phyloP scores from a whole-genome alignment of 2,888 invertebrate species.

The Anaspis maculata region DNA sequence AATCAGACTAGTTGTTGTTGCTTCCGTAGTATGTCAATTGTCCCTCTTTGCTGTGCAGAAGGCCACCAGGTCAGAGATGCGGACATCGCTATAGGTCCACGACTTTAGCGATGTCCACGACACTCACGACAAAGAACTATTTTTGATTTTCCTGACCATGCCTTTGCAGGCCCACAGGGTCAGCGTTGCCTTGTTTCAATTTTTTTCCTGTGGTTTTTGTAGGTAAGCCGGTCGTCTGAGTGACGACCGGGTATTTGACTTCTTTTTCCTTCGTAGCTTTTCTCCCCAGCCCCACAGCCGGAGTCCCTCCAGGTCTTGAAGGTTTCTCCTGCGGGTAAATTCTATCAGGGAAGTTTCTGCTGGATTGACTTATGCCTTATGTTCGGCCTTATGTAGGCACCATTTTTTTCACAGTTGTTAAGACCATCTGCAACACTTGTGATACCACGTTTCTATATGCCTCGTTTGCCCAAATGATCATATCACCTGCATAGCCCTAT shows the following conservation, averaged over 20 bases:
- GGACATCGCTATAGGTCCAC: too few relatives aligned
- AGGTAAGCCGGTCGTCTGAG: too few relatives aligned
- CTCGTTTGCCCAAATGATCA: conserved; percentile 3
- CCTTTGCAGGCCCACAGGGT: conserved; percentile 1
- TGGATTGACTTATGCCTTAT: conserved; percentile 9
- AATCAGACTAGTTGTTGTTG: too few relatives aligned
- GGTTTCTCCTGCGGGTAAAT: conserved; percentile 1
- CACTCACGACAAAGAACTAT: conserved; percentile 12
- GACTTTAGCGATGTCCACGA: conserved; percentile 1
- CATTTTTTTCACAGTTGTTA: conserved; percentile 4
- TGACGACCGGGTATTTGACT: too few relatives aligned
- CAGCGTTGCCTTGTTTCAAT: background rate
- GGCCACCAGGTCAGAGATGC: conserved; percentile 1
- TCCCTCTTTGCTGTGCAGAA: too few relatives aligned
- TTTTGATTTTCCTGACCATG: conserved; percentile 3
- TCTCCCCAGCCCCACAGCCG: conserved; percentile 1
- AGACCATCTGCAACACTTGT: conserved; percentile 2
- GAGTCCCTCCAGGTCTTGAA: conserved; percentile 5
- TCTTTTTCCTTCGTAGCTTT: background rate
- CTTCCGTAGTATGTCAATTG: too few relatives aligned
- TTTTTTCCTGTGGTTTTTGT: too few relatives aligned
- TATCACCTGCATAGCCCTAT: conserved; percentile 11
- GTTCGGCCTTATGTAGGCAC: background rate
- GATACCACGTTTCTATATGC: conserved; percentile 1
- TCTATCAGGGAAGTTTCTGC: conserved; percentile 5